These are phyloP conservation scores for Zapornia atra DNA, from an alignment of 2,113 vertebrate genomes.

Conservation along the genomic window DNA sequence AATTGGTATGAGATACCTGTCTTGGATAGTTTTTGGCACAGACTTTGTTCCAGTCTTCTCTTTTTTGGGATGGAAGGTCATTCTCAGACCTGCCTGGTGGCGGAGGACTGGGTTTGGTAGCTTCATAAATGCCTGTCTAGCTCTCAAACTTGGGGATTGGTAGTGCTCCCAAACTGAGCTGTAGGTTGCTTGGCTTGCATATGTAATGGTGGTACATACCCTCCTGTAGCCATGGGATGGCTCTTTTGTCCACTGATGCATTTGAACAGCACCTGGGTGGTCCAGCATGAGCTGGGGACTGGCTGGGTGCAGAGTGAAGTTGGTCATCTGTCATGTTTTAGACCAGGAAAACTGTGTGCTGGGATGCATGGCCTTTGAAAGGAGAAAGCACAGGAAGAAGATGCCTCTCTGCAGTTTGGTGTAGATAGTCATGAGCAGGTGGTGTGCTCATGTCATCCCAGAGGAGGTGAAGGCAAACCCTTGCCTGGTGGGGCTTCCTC, in stretches of 20 bases:
- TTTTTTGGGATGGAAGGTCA: not conserved
- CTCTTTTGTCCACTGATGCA: rapidly evolving
- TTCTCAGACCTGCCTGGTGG: not conserved
- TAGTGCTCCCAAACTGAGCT: not conserved
- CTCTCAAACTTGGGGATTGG: not conserved
- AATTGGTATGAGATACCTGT: not conserved
- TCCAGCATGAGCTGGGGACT: not conserved
- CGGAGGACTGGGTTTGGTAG: not conserved
- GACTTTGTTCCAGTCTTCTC: not conserved
- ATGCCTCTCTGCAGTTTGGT: not conserved
- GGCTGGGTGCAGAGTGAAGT: not conserved
- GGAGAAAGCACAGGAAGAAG: not conserved
- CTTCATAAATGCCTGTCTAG: not conserved
- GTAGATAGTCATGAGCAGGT: not conserved
- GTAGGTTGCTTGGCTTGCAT: not conserved
- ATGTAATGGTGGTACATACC: rapidly evolving
- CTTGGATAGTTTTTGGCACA: not conserved
- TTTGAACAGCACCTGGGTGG: not conserved
- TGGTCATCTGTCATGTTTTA: not conserved
- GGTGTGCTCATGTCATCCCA: not conserved
- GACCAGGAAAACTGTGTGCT: not conserved
- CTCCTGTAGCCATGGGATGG: not conserved
- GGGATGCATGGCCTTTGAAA: not conserved
- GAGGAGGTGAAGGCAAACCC: not conserved
- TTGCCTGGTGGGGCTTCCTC: rapidly evolving